Evolutionary conservation across 2,113 vertebrate genomes (phyloP).

Genomic region (Erythrocercus mccallii): DNA sequence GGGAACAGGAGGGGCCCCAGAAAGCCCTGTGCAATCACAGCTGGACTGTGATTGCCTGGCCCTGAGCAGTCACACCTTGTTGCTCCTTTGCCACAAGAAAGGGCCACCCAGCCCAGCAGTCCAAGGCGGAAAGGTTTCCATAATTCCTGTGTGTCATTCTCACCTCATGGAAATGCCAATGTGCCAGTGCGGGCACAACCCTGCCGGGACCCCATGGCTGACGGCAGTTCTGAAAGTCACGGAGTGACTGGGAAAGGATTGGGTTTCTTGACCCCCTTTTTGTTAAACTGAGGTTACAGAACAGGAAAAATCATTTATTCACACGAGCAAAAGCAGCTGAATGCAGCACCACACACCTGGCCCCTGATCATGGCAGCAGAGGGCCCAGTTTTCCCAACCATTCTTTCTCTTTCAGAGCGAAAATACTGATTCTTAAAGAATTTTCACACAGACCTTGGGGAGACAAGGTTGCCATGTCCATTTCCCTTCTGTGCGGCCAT

Average conservation of each 20-base stretch:
- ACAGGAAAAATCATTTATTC: background rate
- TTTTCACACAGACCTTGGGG: background rate
- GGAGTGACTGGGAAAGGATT: background rate
- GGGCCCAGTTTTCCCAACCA: background rate
- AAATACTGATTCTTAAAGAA: background rate
- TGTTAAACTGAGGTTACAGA: background rate
- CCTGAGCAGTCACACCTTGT: background rate
- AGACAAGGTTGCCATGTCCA: background rate
- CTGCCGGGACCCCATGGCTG: background rate
- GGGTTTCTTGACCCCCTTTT: background rate
- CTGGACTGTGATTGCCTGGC: slow-evolving; percentile 6
- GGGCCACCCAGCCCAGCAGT: background rate
- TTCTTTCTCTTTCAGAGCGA: background rate
- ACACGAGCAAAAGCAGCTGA: background rate
- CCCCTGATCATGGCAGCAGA: background rate
- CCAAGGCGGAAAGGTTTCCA: background rate
- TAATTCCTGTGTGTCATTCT: background rate
- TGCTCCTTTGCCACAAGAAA: background rate
- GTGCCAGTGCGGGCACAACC: background rate
- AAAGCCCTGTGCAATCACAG: slow-evolving; percentile 9
- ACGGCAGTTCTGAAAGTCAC: background rate
- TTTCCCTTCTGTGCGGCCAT: background rate
- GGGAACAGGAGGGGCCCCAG: background rate
- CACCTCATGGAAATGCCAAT: background rate
- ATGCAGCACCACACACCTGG: background rate